Conservation (phyloP, 2,113 vertebrate genomes). For the Larimichthys polyactis region DNA sequence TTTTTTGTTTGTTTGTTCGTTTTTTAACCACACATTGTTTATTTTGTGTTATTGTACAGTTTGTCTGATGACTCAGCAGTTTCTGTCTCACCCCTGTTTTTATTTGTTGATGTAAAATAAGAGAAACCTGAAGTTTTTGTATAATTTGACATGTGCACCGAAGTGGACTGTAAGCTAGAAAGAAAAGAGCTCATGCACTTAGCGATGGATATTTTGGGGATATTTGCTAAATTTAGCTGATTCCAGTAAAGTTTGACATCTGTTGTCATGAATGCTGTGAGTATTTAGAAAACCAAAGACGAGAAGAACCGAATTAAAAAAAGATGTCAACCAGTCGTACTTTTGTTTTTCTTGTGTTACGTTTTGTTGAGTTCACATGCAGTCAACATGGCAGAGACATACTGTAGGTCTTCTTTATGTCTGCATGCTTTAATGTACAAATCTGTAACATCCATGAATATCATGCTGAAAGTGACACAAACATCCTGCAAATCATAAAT, state of each 20-base stretch:
- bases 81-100: conserved; percentile 46
- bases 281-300: conserved; percentile 69
- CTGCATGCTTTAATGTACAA: not conserved
- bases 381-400: not conserved
- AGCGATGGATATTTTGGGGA: conserved; percentile 43
- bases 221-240: conserved; percentile 62
- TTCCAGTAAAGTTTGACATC: conserved; percentile 50
- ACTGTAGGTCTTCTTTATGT: not conserved
- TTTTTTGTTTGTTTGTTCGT: not conserved
- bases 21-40: conserved; percentile 21
- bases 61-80: conserved; percentile 48
- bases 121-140: conserved; percentile 69
- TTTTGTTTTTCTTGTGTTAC: conserved; percentile 25
- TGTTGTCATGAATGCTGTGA: conserved; percentile 50
- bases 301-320: conserved; percentile 64
- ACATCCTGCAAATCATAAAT: too few relatives aligned
- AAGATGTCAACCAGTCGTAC: conserved; percentile 47
- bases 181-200: conserved; percentile 55
- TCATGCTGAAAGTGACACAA: too few relatives aligned
- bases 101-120: conserved; percentile 70
- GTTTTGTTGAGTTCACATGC: conserved; percentile 7
- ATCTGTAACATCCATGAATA: not conserved
- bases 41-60: conserved; percentile 74
- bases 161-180: conserved; percentile 58
- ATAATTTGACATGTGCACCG: conserved; percentile 72